Percentiles rank a stretch among this genome's conserved stretches.
These are phyloP conservation scores for Colinus virginianus DNA, from an alignment of 2,113 vertebrate genomes.

Conservation along the genomic window DNA sequence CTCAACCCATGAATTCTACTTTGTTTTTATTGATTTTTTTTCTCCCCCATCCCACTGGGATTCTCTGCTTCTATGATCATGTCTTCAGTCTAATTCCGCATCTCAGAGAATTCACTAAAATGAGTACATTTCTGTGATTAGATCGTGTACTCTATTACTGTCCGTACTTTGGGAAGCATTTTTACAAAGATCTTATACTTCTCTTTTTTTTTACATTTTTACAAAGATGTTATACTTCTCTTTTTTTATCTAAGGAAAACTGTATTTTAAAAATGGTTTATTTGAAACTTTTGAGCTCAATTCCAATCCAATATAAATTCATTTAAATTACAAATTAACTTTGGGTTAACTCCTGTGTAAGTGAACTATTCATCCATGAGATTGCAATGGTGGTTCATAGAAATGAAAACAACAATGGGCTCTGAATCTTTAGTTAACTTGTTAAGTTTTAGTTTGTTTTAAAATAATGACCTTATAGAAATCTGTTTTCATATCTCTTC, in stretches of 20 bases:
- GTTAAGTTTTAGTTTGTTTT: slow-evolving; percentile 34
- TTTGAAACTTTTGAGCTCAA: background rate
- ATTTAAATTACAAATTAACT: slow-evolving; percentile 8
- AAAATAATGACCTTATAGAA: slow-evolving; percentile 28
- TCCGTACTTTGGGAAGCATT: background rate
- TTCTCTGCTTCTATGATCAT: background rate
- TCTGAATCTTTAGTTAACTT: slow-evolving; percentile 32
- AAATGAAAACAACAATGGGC: slow-evolving; percentile 34
- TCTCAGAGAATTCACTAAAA: background rate
- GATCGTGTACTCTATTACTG: background rate
- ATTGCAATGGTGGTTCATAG: background rate
- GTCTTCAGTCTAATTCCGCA: background rate
- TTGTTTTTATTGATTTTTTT: too few species aligned
- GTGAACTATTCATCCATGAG: background rate
- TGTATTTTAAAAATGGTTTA: background rate
- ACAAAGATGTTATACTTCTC: background rate
- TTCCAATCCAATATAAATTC: slow-evolving; percentile 6
- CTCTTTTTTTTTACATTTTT: background rate
- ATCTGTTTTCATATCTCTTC: slow-evolving; percentile 20
- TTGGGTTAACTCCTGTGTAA: background rate
- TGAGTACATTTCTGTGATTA: background rate
- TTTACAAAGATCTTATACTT: background rate
- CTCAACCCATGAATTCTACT: too few species aligned
- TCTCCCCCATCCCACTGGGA: too few species aligned
- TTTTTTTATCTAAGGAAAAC: background rate